phyloP scores from a whole-genome alignment of 1,140 invertebrate species.

The Caenorhabditis briggsae region DNA sequence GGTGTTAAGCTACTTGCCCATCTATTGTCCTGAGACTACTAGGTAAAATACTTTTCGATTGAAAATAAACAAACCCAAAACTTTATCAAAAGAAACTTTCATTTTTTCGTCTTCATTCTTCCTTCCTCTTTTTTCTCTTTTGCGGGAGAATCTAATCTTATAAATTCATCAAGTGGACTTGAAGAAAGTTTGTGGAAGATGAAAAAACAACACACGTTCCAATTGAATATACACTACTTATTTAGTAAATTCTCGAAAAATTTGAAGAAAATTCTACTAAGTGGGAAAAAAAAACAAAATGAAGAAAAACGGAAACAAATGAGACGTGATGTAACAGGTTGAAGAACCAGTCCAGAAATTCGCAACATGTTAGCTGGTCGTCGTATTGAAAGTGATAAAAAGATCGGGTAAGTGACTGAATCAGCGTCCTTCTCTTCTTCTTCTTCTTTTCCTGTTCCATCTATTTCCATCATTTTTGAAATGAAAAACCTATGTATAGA shows the following conservation, averaged over 20 bases:
- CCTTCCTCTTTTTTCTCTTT: background rate
- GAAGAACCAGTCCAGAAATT: slow-evolving; percentile 52
- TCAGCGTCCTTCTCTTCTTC: background rate
- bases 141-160: slow-evolving; percentile 40
- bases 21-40: no score
- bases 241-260: slow-evolving; percentile 27
- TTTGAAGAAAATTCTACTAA: no score
- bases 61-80: background rate
- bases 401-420: slow-evolving; percentile 31
- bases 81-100: slow-evolving; percentile 24
- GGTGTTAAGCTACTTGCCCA: no score
- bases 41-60: no score
- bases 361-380: slow-evolving; percentile 53
- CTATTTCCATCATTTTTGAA: background rate
- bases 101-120: background rate
- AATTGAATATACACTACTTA: no score
- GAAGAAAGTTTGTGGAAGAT: slow-evolving; percentile 49
- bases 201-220: background rate
- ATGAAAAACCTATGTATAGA: background rate
- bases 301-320: slow-evolving; percentile 17
- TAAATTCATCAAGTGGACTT: slow-evolving; percentile 53
- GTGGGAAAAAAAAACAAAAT: no score
- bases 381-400: slow-evolving; percentile 46
- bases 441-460: slow-evolving; percentile 18
- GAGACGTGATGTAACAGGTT: slow-evolving; percentile 52